Evolutionary conservation across 2,888 invertebrate species (phyloP).

Genomic region (Didymodactylos carnosus): DNA sequence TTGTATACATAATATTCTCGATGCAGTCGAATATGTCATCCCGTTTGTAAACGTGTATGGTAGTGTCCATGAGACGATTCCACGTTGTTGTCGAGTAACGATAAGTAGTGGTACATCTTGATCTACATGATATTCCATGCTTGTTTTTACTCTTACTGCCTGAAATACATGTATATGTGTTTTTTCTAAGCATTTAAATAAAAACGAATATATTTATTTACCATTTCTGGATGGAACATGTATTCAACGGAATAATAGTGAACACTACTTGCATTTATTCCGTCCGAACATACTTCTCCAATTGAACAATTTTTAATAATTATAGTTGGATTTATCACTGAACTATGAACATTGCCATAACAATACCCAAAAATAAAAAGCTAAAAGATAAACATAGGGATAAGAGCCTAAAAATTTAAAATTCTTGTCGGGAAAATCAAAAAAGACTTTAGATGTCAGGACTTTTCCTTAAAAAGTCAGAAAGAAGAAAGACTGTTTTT

Average conservation of each 20-base stretch:
- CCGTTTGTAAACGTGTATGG: conserved; percentile 8
- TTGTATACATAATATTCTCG: background rate
- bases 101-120: conserved; percentile 8
- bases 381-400: no score
- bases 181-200: no score
- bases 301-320: background rate
- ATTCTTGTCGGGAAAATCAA: no score
- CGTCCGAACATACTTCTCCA: background rate
- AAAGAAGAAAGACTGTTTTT: no score
- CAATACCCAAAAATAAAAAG: no score
- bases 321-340: background rate
- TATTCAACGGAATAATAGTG: background rate
- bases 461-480: no score
- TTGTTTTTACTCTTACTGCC: background rate
- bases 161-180: no score
- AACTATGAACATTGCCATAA: no score
- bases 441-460: no score
- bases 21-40: background rate
- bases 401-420: no score
- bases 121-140: background rate
- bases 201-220: no score
- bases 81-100: conserved; percentile 9
- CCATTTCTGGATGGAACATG: background rate
- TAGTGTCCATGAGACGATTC: conserved; percentile 7
- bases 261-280: background rate